Conservation (phyloP, 1,140 invertebrate genomes). For the Psilanteris sp. region DNA sequence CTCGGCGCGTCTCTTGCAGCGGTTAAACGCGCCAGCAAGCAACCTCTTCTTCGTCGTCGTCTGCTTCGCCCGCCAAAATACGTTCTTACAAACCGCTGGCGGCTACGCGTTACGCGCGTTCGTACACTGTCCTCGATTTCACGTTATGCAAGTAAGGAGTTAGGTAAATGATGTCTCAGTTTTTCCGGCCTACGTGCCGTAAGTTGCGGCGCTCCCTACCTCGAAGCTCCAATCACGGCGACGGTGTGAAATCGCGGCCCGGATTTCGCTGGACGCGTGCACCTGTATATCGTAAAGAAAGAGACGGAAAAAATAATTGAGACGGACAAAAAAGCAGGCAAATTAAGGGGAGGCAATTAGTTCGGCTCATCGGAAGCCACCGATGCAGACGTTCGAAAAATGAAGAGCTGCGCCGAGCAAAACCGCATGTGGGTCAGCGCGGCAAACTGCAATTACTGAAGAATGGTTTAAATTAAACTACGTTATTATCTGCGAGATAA, state of each 20-base stretch:
- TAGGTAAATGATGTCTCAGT: conserved; percentile 61
- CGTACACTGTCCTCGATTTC: conserved; percentile 55
- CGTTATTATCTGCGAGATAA: conserved; percentile 14
- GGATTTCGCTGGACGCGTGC: conserved; percentile 44
- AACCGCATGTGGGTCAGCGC: conserved; percentile 37
- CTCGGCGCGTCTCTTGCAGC: conserved; percentile 25
- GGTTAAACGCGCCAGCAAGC: conserved; percentile 15
- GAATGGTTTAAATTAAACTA: conserved; percentile 37
- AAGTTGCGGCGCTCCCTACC: conserved; percentile 38
- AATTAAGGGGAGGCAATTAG: conserved; percentile 28
- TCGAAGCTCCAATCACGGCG: conserved; percentile 37
- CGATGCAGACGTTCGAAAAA: conserved; percentile 3
- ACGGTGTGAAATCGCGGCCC: conserved; percentile 48
- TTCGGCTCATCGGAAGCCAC: conserved; percentile 14
- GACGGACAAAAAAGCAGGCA: conserved; percentile 2
- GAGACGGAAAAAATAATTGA: conserved; percentile 2
- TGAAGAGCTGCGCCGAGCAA: conserved; percentile 25
- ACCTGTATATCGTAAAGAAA: conserved; percentile 15
- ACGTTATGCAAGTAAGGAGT: conserved; percentile 57
- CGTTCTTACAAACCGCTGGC: too few relatives aligned
- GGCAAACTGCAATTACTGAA: conserved; percentile 31
- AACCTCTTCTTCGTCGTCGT: too few relatives aligned
- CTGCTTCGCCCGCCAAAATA: too few relatives aligned
- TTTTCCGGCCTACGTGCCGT: conserved; percentile 53
- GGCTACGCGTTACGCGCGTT: conserved; percentile 32